Evolutionary conservation across 2,113 vertebrate genomes (phyloP), one percentile per base, ranked within the genome.

Genomic region (Heteronetta atricapilla): DNA sequence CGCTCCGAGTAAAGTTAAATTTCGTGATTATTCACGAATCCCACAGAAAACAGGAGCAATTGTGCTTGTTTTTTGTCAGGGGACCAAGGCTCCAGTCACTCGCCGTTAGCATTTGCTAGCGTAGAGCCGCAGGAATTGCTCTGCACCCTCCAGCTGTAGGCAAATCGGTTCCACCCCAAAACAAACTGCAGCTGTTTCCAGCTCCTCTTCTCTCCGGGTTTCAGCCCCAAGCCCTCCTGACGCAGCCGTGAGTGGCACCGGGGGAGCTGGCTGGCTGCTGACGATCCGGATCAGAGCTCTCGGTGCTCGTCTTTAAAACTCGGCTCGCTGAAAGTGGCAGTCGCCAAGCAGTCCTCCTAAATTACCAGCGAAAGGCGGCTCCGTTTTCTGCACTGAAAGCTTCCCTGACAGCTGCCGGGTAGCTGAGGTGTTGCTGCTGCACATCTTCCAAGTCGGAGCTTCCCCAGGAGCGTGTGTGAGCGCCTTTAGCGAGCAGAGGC

Each of bases 401-500:
- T 62, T 22, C 11, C 40, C 50, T 77, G 88, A 28, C 33, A 52
- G 58, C 67, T 60, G 15, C 73, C 11, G 6, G 19, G 22, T 62
- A 25, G 15, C 26, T n/a, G 34, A 50, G 15, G 42, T 46, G 46
- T 20, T 40, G 42, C 74, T 62, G 52, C 52, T 56, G 1, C 11
- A 26, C 16, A 4, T 17, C 40, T 34, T 79, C 50, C 17, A 21
- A 66, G 67, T 36, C 33, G 1, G 22, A 13, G 15, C 42, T 58
- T 60, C n/a, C 46, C 63, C 16, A 14, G 16, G 28, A 79, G 21
- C 2, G 16, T 25, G 56, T 33, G 2, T 80, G 8, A 74, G 69
- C 64, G 53, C n/a, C 28, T 16, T 4, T 67, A 66, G 42, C 0
- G 0, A 8, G 10, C 9, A 0, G 8, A 10, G 22, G 42, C 81